A percentile compares a stretch with the other conserved stretches of the same genome.
phyloP scores from a whole-genome alignment of 2,888 invertebrate genomes.

The Pollenia griseotomentosa region DNA sequence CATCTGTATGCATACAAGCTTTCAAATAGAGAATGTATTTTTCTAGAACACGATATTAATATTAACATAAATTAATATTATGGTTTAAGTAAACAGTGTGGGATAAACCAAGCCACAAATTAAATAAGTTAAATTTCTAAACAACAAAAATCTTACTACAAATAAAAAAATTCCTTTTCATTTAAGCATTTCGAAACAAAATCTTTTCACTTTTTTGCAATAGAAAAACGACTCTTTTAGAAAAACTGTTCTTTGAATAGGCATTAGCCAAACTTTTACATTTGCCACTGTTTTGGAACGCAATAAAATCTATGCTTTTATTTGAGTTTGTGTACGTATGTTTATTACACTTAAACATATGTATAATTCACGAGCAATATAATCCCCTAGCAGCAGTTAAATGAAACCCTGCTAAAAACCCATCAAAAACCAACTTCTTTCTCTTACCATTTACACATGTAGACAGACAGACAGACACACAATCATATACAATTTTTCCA shows the following conservation, averaged over 20 bases:
- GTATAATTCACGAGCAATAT: constrained; percentile 35
- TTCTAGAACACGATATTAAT: neutral
- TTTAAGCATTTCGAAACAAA: too few relatives aligned
- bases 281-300: neutral
- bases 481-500: constrained; percentile 46
- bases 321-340: neutral
- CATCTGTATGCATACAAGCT: too few relatives aligned
- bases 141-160: too few relatives aligned
- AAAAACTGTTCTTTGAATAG: neutral
- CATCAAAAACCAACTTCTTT: constrained; percentile 28
- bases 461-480: neutral
- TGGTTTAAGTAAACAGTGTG: neutral
- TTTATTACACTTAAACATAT: constrained; percentile 14
- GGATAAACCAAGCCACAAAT: neutral
- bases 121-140: too few relatives aligned
- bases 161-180: too few relatives aligned
- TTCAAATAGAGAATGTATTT: neutral
- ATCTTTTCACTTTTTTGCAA: neutral
- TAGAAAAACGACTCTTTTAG: neutral
- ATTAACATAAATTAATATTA: constrained; percentile 46
- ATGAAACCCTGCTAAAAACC: constrained; percentile 44
- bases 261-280: neutral
- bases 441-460: constrained; percentile 11
- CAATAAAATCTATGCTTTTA: constrained; percentile 24
- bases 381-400: constrained; percentile 56